Evolutionary conservation across 2,797 vertebrate genomes (phyloP), one percentile per base, ranked within the genome.

Genomic region (Channa striata): DNA sequence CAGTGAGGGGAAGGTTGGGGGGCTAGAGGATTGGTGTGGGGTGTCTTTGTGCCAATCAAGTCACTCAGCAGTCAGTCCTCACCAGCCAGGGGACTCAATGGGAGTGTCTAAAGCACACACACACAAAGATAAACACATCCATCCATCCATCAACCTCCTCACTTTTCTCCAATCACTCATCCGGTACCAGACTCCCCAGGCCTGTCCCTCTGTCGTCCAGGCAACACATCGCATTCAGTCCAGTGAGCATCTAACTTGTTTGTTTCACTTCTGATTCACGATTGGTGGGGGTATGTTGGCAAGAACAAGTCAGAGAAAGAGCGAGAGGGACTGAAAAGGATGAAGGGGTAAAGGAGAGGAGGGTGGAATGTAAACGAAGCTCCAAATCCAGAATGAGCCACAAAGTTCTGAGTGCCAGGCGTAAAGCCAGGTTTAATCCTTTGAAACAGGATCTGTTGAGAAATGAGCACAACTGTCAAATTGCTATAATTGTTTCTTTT

Each of bases 51-150:
- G 80, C 87, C 84, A 85, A 77, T 86, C 79, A 84, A 77, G 77
- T 77, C 87, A 87, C 88, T 89, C 88, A 85, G 85, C 88, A 89
- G 84, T 87, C 87, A 78, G 72, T 68, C 81, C 81, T 83, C 64
- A 52, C 74, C 72, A 79, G 72, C 77, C 57, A 40, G 46, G 74
- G 70, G 74, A 68, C 77, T 65, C 67, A 65, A 39, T 69, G 84
- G 83, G 81, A 85, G 69, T 77, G 71, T 84, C 66, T 74, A 67
- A 80, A 72, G 74, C 14, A 77, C 57, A 77, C 44, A 79, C 56
- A 71, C 62, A 56, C 59, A 60, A 36, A 44, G 39, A 43, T 48
- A 44, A 58, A 66, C 39, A 71, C 64, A 77, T 30, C 25, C 4
- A 6, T 30, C 25, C 25, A 30, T 30, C 25, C 20, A 69, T 59